Base-by-base conservation (phyloP, 1,140 invertebrate genomes). In the Neodiprion fabricii region DNA sequence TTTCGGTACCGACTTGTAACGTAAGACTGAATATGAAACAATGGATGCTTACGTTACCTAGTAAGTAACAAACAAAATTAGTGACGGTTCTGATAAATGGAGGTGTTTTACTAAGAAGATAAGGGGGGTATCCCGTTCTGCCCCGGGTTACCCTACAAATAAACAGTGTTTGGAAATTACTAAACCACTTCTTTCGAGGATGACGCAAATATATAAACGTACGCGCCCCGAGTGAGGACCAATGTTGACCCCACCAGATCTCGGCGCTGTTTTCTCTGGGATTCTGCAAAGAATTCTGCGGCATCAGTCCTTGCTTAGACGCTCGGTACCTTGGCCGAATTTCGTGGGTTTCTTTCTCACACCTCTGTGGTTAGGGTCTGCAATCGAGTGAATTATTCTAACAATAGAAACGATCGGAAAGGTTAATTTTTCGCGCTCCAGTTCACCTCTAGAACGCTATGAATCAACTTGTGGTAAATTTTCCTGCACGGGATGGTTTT, bases 271-370 rank as follows among this genome's bases (percentile, higher is more conserved):
- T 84, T 83, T 75, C 80, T 81, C 73, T 76, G 67, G 76, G 74
- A 79, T 78, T 81, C 78, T 72, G 66, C 71, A 61, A 73, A 77
- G 61, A 70, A 73, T 74, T 80, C 71, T 48, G 48, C 21, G 28
- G 74, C 77, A 67, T 67, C 79, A 84, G 83, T 85, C 72, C 79
- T 76, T 71, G 78, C 75, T 72, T 75, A 72, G 47, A 80, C 82
- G 79, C 77, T 76, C 74, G 49, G 67, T 71, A 28, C 17, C 48
- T 47, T 12, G 70, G 53, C 11, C 53, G 53, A 7, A 12, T 61
- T 61, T 61, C n/a, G n/a, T 9, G 11, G 67, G 28, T 75, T 72
- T 73, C 70, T 76, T 73, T 75, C 67, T 21, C 17, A 21, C 17
- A n/a, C 71, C 12, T 74, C 74, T 72, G 28, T 23, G 0, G 70